A percentile compares a stretch with the other conserved stretches of the same genome.
These are phyloP conservation scores for Xiphorhynchus elegans DNA, from an alignment of 2,113 vertebrate genomes.

Conservation along the genomic window DNA sequence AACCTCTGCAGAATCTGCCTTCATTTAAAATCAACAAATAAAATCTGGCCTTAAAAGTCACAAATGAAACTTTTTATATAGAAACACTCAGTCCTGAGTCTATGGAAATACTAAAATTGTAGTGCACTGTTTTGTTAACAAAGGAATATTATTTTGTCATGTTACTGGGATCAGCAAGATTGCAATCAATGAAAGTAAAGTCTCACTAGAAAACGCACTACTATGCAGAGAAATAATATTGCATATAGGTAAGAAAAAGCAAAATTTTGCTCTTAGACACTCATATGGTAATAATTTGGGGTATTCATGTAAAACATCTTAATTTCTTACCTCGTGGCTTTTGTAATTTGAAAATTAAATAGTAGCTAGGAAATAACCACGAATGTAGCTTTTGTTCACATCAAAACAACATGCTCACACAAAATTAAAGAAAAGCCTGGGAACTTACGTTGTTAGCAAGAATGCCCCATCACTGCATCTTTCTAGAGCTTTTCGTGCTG, in stretches of 20 bases:
- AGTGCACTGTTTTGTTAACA: not conserved
- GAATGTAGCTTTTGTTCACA: not conserved
- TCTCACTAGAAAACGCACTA: not conserved
- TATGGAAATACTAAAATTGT: not conserved
- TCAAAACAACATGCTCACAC: not conserved
- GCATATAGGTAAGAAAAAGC: not conserved
- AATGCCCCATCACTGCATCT: conserved; percentile 93
- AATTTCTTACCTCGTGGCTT: not conserved
- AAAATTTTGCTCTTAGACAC: not conserved
- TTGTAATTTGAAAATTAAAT: not conserved
- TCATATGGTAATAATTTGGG: not conserved
- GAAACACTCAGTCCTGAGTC: not conserved
- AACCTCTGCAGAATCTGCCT: not conserved
- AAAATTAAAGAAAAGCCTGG: not conserved
- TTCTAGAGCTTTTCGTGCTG: conserved; percentile 94
- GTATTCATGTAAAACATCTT: not conserved
- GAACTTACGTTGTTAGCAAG: conserved; percentile 93
- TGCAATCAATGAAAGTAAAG: not conserved
- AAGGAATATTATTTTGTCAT: not conserved
- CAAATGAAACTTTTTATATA: not conserved
- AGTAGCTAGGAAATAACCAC: not conserved
- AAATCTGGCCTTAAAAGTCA: not conserved
- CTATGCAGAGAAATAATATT: not conserved
- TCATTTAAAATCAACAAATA: not conserved
- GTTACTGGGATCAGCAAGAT: not conserved